These are phyloP conservation scores for Ridgeia piscesae DNA, from an alignment of 1,140 invertebrate species.

Conservation along the genomic window DNA sequence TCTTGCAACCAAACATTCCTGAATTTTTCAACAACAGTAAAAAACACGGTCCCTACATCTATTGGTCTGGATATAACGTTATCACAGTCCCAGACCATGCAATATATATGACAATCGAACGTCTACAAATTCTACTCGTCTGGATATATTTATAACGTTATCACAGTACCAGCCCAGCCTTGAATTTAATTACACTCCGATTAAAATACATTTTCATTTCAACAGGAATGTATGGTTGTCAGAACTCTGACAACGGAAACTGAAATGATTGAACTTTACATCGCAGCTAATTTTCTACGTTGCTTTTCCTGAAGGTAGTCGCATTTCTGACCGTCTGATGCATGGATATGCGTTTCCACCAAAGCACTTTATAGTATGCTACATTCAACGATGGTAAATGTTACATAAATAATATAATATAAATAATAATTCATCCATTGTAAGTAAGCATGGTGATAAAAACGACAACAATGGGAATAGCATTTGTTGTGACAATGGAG, in stretches of 20 bases:
- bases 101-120: background rate
- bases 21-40: background rate
- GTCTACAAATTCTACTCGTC: too few species aligned
- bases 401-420: background rate
- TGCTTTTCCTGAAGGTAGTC: background rate
- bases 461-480: background rate
- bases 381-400: background rate
- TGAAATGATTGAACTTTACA: background rate
- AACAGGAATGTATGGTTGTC: background rate
- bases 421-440: conserved; percentile 6
- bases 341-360: background rate
- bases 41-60: background rate
- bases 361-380: background rate
- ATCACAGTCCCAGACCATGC: background rate
- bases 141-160: too few species aligned
- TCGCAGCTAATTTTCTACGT: background rate
- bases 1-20: background rate
- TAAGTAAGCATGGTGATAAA: conserved; percentile 6
- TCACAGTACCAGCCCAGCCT: too few species aligned
- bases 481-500: background rate
- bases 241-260: background rate
- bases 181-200: too few species aligned
- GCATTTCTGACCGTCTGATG: background rate
- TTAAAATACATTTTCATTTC: too few species aligned
- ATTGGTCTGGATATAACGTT: too few species aligned